These are phyloP conservation scores for Brachionus plicatilis DNA, from an alignment of 1,140 invertebrate genomes.

Conservation along the genomic window DNA sequence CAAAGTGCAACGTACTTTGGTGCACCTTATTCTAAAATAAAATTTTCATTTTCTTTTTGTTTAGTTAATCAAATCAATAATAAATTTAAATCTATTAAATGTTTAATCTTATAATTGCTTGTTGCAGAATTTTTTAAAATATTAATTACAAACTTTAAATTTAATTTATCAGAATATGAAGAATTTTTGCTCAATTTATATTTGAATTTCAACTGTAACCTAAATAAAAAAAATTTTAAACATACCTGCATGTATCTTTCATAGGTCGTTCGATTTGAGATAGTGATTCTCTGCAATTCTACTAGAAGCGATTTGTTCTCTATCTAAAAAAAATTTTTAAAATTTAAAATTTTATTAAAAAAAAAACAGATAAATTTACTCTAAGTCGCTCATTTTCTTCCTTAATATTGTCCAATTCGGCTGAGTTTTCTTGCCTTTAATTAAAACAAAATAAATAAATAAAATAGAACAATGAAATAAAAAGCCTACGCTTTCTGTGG, in stretches of 20 bases:
- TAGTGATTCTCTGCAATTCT: conserved; percentile 47
- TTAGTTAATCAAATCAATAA: too few relatives aligned
- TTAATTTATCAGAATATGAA: too few relatives aligned
- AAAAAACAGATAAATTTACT: conserved; percentile 17
- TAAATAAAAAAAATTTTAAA: not conserved
- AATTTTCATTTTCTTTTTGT: too few relatives aligned
- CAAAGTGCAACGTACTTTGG: too few relatives aligned
- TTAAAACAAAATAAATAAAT: not conserved
- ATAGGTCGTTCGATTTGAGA: conserved; percentile 47
- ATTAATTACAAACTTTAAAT: too few relatives aligned
- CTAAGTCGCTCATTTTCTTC: conserved; percentile 45
- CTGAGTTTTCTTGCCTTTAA: conserved; percentile 12
- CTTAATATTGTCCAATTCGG: conserved; percentile 42
- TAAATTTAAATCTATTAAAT: too few relatives aligned
- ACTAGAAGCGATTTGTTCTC: conserved; percentile 48
- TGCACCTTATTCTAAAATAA: too few relatives aligned
- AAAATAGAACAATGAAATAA: conserved; percentile 40
- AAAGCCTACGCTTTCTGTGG: not conserved
- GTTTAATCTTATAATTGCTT: too few relatives aligned
- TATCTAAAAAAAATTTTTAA: conserved; percentile 41
- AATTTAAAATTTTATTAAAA: not conserved
- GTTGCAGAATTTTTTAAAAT: too few relatives aligned
- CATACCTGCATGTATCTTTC: conserved; percentile 46
- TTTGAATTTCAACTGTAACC: too few relatives aligned
- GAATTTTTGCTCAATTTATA: too few relatives aligned